A percentile compares a stretch with the other conserved stretches of the same genome.
These are phyloP conservation scores for Cyphomyrus discorhynchus DNA, from an alignment of 2,113 vertebrate genomes.

Conservation along the genomic window DNA sequence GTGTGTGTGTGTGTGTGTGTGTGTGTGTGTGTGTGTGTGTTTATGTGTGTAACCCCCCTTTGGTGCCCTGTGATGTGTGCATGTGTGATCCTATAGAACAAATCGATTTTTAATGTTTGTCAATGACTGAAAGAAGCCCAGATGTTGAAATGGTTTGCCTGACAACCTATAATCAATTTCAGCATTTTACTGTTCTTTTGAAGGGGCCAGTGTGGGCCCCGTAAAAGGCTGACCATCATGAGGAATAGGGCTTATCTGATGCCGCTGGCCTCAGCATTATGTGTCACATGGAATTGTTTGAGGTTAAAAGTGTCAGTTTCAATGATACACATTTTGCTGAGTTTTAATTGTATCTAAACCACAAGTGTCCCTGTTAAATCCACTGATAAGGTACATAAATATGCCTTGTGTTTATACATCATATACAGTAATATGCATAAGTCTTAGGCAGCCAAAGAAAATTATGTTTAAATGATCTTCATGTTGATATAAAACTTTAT, in stretches of 20 bases:
- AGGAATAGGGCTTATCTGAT: neutral
- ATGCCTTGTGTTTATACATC: neutral
- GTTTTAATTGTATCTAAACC: neutral
- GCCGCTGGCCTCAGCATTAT: neutral
- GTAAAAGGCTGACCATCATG: neutral
- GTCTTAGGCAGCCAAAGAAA: too few relatives aligned
- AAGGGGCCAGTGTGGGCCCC: neutral
- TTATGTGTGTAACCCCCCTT: too few relatives aligned
- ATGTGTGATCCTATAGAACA: neutral
- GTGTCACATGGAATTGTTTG: neutral
- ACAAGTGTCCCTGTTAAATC: neutral
- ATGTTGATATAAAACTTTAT: too few relatives aligned
- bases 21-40: too few relatives aligned
- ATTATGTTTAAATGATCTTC: too few relatives aligned
- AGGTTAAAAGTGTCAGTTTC: neutral
- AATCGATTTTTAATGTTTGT: neutral
- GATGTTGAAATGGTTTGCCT: neutral
- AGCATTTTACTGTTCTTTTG: neutral
- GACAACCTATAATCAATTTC: constrained; percentile 14
- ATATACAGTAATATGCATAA: too few relatives aligned
- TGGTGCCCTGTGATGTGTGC: too few relatives aligned
- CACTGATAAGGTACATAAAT: neutral
- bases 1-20: too few relatives aligned
- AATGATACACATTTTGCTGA: neutral
- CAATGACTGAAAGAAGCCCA: neutral